Evolutionary conservation across 2,113 vertebrate genomes (phyloP).

Genomic region (Gavia stellata): DNA sequence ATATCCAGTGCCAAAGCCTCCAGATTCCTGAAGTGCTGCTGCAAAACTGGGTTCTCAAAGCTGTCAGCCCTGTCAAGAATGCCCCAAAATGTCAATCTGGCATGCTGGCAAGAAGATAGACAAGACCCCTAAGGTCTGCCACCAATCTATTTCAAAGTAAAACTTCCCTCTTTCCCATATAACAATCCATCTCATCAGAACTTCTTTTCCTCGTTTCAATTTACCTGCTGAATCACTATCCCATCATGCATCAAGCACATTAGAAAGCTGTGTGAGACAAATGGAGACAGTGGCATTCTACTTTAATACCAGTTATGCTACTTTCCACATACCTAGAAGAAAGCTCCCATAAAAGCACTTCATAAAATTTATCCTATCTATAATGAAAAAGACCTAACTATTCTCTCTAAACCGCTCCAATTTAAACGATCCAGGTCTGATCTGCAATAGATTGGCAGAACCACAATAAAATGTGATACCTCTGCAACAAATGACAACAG

Average conservation of each 20-base stretch:
- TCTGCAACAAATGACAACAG: slow-evolving; percentile 29
- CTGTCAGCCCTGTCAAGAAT: slow-evolving; percentile 80
- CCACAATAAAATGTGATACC: background rate
- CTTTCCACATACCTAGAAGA: background rate
- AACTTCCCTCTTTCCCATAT: background rate
- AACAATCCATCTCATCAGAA: background rate
- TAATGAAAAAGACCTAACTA: background rate
- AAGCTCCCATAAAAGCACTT: background rate
- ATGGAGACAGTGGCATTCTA: background rate
- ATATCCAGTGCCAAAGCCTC: slow-evolving; percentile 91
- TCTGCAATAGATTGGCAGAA: background rate
- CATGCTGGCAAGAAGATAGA: background rate
- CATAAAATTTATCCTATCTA: background rate
- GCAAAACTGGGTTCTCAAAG: slow-evolving; percentile 94
- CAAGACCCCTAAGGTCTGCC: background rate
- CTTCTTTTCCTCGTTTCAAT: background rate
- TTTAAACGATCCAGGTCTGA: background rate
- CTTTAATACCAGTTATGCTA: background rate
- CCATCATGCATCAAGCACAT: background rate
- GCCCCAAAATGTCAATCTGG: background rate
- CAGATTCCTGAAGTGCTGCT: slow-evolving; percentile 92
- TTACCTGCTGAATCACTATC: background rate
- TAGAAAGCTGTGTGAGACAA: background rate
- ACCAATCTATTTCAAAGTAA: background rate
- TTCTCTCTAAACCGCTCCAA: background rate